Evolutionary conservation across 92 coral and sea anemone genomes (phyloP).

Genomic region (Heteractis magnifica): DNA sequence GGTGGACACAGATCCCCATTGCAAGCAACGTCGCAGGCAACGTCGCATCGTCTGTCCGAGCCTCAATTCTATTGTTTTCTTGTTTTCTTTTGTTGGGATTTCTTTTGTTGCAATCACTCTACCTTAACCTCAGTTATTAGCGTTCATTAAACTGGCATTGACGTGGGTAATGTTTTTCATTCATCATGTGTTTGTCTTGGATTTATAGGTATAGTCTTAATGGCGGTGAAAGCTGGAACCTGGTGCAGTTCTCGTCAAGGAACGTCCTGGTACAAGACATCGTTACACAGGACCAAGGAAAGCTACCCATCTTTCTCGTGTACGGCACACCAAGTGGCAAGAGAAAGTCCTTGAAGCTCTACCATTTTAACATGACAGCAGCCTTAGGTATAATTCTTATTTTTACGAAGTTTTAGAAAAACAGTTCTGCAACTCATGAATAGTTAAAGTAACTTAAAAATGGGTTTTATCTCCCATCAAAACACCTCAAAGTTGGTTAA

Average conservation of each 20-base stretch:
- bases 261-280: slow-evolving; percentile 52
- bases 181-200: background rate
- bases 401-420: background rate
- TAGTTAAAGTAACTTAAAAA: too few species aligned
- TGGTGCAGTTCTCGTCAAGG: background rate
- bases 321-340: slow-evolving; percentile 26
- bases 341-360: slow-evolving; percentile 41
- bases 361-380: slow-evolving; percentile 52
- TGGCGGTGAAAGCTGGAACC: slow-evolving; percentile 42
- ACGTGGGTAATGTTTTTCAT: background rate
- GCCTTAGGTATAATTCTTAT: slow-evolving; percentile 34
- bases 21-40: too few species aligned
- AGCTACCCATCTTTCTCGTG: slow-evolving; percentile 55
- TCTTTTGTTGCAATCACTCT: too few species aligned
- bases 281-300: slow-evolving; percentile 66
- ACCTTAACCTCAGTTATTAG: too few species aligned
- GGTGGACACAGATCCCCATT: too few species aligned
- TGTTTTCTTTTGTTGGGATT: too few species aligned
- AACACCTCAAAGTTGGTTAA: too few species aligned
- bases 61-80: too few species aligned
- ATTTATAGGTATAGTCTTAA: slow-evolving; percentile 57
- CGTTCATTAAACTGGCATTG: background rate
- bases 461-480: background rate
- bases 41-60: too few species aligned
- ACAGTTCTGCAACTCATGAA: too few species aligned